Evolutionary conservation across 92 coral and sea anemone genomes (phyloP).

Genomic region (Bergia puertoricense): DNA sequence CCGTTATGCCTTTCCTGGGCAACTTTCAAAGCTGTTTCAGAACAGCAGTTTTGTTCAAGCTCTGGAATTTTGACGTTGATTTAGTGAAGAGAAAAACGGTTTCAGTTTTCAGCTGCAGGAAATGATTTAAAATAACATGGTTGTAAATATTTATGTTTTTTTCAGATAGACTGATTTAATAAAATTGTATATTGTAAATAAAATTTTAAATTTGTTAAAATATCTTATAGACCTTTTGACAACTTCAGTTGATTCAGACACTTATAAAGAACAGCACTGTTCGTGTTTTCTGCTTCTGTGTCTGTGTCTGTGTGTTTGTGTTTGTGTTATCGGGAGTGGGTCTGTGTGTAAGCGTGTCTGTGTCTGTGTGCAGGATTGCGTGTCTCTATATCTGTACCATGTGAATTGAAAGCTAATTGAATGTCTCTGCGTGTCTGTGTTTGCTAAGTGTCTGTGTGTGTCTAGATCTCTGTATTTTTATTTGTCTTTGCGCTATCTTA

Average conservation of each 20-base stretch:
- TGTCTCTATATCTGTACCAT: not conserved
- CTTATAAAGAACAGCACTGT: no score
- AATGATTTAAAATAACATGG: not conserved
- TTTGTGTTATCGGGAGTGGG: not conserved
- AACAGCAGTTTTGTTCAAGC: slow-evolving; percentile 3
- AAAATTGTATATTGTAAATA: not conserved
- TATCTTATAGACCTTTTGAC: no score
- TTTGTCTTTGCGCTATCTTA: not conserved
- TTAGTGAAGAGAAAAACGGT: not conserved
- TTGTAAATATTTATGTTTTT: not conserved
- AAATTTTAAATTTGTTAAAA: no score
- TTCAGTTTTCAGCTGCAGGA: not conserved
- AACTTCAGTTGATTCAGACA: no score
- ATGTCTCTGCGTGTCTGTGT: not conserved
- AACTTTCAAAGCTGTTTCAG: slow-evolving; percentile 34
- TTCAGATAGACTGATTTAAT: not conserved
- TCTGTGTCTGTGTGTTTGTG: not conserved
- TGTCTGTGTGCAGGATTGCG: not conserved
- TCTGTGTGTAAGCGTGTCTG: not conserved
- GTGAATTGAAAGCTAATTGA: no score
- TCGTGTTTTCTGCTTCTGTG: not conserved
- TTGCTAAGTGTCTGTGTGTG: not conserved
- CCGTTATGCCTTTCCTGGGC: slow-evolving; percentile 57
- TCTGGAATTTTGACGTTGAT: not conserved
- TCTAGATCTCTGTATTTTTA: not conserved